A percentile compares a stretch with the other conserved stretches of the same genome.
phyloP scores from a whole-genome alignment of 2,797 vertebrate genomes.

The Peromyscus eremicus region DNA sequence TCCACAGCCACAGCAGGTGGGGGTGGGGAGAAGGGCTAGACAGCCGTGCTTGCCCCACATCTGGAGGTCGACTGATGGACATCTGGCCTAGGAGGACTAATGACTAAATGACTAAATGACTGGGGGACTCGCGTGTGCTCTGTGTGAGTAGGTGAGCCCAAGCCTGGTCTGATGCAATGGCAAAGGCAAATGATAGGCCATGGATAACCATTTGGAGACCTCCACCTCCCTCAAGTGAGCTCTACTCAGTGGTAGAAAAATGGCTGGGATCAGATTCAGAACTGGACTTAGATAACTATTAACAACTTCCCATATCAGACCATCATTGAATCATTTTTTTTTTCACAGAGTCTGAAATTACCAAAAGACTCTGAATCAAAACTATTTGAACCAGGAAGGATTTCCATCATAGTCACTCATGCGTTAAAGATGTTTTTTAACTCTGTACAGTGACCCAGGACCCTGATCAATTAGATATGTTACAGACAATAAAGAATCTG shows the following conservation, averaged over 20 bases:
- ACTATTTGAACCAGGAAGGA: conserved; percentile 30
- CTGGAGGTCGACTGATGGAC: neutral
- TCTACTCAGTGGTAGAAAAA: neutral
- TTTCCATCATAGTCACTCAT: neutral
- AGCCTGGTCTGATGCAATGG: neutral
- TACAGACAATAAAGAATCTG: neutral
- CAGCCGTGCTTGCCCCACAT: neutral
- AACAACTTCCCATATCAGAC: neutral
- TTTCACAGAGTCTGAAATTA: neutral
- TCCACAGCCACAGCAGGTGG: neutral
- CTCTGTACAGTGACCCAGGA: neutral
- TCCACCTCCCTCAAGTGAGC: neutral
- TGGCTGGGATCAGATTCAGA: neutral
- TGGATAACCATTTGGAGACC: neutral
- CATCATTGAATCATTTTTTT: neutral
- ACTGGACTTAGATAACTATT: neutral
- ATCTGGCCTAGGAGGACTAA: neutral
- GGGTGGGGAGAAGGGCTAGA: neutral
- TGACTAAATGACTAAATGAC: neutral
- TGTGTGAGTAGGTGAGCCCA: neutral
- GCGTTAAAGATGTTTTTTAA: conserved; percentile 10
- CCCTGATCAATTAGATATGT: conserved; percentile 8
- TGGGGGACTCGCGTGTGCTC: neutral
- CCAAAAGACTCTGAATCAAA: conserved; percentile 28
- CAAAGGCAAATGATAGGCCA: neutral